Evolutionary conservation across 2,113 vertebrate genomes (phyloP), one percentile per base, ranked within the genome.

Genomic region (Bettongia penicillata): DNA sequence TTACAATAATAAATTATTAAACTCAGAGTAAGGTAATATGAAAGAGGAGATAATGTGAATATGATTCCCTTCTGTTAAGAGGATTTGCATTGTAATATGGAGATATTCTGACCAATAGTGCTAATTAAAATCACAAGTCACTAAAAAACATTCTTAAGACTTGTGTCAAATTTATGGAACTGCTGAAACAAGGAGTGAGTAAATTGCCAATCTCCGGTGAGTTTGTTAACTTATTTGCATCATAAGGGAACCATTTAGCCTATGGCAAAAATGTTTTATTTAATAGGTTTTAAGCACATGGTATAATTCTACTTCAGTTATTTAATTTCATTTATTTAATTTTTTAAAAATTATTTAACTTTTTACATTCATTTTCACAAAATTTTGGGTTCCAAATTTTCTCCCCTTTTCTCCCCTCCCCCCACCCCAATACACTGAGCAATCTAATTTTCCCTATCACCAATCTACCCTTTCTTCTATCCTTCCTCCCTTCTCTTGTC

Each of bases 111-210:
- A 94, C 96, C 90, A 95, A 96, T 96, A 94, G 48, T 95, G 94
- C 95, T 96, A 97, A 95, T 93, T 97, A 94, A 97, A 97, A 95
- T 53, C 8, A 12, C 94, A 16, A 95, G 43, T 77, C 31, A 55
- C 48, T 51, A 94, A 53, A 90, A 23, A 93, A 61, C 0, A 96
- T 93, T 96, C 96, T 93, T 53, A 92, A 96, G 50, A n/a, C 26
- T 90, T 96, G 52, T 95, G 61, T 94, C 90, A 95, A 28, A 90
- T 96, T 94, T 48, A 77, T 0, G 51, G 16, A 95, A 37, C 93
- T 91, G 4, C 93, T 96, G 93, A 89, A 55, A 26, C 24, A 93
- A 95, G 23, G 51, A 94, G 53, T 12, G 77, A 97, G 92, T 0
- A 91, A 48, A 93, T 92, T 61, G 94, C 22, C 94, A 95, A 93